Conservation (phyloP, 2,888 invertebrate species). For the Lithosia quadra region DNA sequence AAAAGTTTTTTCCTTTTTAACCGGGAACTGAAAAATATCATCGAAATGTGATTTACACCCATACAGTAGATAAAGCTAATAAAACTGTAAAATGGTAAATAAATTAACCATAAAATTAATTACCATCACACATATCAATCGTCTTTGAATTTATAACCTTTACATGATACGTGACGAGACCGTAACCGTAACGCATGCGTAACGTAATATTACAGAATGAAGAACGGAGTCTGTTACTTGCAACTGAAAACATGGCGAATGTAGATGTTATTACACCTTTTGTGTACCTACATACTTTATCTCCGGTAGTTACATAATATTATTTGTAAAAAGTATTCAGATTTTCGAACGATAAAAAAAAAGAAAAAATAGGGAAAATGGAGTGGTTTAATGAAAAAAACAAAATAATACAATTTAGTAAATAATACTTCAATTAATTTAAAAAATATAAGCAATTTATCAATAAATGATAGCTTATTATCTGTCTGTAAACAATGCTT, state of each 20-base stretch:
- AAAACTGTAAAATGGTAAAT: neutral
- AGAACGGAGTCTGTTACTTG: no score
- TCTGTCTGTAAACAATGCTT: slow-evolving; percentile 24
- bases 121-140: neutral
- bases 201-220: neutral
- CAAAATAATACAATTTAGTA: neutral
- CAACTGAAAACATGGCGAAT: neutral
- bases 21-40: no score
- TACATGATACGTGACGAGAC: neutral
- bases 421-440: no score
- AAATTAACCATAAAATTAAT: neutral
- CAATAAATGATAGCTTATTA: slow-evolving; percentile 25
- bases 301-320: no score
- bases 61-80: neutral
- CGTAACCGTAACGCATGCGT: neutral
- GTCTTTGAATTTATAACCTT: neutral
- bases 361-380: neutral
- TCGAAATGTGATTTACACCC: no score
- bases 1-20: no score
- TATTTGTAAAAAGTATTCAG: no score
- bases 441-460: slow-evolving; percentile 25
- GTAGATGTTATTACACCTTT: neutral
- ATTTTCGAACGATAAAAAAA: no score
- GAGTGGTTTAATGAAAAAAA: neutral
- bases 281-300: neutral